phyloP scores from a whole-genome alignment of 2,888 invertebrate genomes.

The Mongoloraphidia duomilia region DNA sequence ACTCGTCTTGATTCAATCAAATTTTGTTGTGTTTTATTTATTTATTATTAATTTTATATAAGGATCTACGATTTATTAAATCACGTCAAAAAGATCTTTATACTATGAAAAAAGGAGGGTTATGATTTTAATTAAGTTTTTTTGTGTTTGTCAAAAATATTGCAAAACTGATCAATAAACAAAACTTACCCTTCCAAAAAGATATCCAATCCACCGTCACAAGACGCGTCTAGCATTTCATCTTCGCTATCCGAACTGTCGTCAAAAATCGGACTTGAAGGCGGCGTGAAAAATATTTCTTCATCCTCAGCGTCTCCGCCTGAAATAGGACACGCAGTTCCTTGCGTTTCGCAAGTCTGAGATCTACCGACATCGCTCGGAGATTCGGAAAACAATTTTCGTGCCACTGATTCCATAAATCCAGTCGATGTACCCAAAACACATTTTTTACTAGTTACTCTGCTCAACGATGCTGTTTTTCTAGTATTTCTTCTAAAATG shows the following conservation, averaged over 20 bases:
- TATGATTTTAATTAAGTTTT: no score
- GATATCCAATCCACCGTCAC: conserved; percentile 35
- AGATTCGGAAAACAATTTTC: no score
- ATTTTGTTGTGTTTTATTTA: no score
- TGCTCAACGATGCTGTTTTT: conserved; percentile 37
- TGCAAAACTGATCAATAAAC: conserved; percentile 3
- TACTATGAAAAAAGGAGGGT: no score
- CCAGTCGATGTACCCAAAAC: neutral
- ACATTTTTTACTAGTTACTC: conserved; percentile 21
- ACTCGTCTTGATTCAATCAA: no score
- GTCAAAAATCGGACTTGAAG: conserved; percentile 28
- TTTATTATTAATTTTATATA: neutral
- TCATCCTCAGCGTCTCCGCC: conserved; percentile 24
- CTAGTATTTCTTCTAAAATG: conserved; percentile 35
- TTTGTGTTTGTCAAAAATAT: neutral
- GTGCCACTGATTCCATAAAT: no score
- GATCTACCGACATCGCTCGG: no score
- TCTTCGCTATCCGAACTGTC: conserved; percentile 29
- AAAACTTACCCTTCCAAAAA: conserved; percentile 52
- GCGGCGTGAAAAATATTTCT: conserved; percentile 49
- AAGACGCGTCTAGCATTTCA: conserved; percentile 35
- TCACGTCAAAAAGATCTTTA: no score
- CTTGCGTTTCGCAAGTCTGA: no score
- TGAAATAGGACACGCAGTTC: no score
- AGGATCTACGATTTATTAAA: neutral